Percentiles rank a stretch among this genome's conserved stretches.
phyloP scores from a whole-genome alignment of 2,113 vertebrate species.

The Leuciscus idus region DNA sequence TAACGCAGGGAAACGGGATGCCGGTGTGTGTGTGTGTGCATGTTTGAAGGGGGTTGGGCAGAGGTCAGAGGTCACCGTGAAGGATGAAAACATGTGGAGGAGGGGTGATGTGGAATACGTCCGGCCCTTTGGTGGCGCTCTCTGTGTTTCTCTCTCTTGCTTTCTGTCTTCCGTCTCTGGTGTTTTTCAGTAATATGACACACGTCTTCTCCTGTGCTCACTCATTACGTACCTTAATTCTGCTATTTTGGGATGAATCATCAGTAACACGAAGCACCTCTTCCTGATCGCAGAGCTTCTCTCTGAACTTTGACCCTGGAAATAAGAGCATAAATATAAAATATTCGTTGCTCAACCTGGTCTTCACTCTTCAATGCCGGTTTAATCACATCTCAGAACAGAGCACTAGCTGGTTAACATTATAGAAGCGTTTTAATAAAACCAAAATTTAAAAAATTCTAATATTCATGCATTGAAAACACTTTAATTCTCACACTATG shows the following conservation, averaged over 20 bases:
- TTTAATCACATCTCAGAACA: no score
- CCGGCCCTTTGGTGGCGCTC: slow-evolving; percentile 1
- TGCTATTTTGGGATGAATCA: background rate
- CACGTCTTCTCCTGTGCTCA: background rate
- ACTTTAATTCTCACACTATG: background rate
- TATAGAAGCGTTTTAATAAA: background rate
- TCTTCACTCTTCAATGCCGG: no score
- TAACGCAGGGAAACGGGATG: slow-evolving; percentile 27
- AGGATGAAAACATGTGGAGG: slow-evolving; percentile 73
- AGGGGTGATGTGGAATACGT: slow-evolving; percentile 62
- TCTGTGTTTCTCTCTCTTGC: slow-evolving; percentile 39
- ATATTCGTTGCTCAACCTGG: no score
- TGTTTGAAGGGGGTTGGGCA: slow-evolving; percentile 67
- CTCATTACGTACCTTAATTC: background rate
- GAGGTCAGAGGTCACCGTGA: slow-evolving; percentile 70
- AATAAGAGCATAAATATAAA: background rate
- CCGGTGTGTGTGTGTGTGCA: slow-evolving; percentile 23
- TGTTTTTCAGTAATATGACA: background rate
- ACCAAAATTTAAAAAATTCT: background rate
- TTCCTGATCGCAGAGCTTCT: background rate
- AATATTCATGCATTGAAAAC: background rate
- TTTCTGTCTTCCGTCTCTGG: slow-evolving; percentile 20
- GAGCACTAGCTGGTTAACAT: no score
- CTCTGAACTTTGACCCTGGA: slow-evolving; percentile 14
- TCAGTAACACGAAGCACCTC: no score